Evolutionary conservation across 1,140 invertebrate genomes (phyloP), one percentile per base, ranked within the genome.

Genomic region (Drosophila littoralis): DNA sequence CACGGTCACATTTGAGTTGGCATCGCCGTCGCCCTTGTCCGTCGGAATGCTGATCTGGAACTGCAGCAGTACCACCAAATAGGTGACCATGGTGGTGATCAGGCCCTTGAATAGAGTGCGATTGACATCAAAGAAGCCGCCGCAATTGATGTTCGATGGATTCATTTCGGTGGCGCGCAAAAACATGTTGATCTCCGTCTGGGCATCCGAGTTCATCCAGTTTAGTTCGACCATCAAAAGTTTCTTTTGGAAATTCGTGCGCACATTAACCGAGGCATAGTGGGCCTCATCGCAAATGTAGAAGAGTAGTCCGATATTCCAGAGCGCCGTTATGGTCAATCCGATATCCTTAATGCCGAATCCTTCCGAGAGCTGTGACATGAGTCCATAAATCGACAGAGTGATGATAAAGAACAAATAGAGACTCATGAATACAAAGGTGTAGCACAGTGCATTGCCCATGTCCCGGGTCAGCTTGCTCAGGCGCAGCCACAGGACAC

Each of bases 21-120:
- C 59, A 40, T 78, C 78, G 1, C 55, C 51, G 22, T 75, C 77
- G 7, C 75, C 51, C 36, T 88, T 82, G 36, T 91, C 86, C 0
- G 81, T 94, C 7, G 95, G 95, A 72, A 95, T 95, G 76, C 95
- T 95, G 43, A 95, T 95, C 93, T 95, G 95, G 91, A 95, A 95
- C 84, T 95, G 95, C 33, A 95, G 91, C 43, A 95, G 77, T 3
- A 95, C 95, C 6, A 95, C 95, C 43, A 95, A 83, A 89, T 95
- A 95, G 0, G 95, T 95, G 10, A 95, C 95, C 95, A 95, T 95
- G 35, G 95, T 95, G 7, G 95, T 94, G 46, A 95, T 80, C 35
- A 95, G 91, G 93, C 95, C 95, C 93, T 95, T 95, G 78, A 95
- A 95, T 17, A 95, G 93, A 75, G 94, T 94, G 22, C 95, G 84